These are phyloP conservation scores for Antennarius striatus DNA, from an alignment of 2,113 vertebrate species.

Conservation along the genomic window DNA sequence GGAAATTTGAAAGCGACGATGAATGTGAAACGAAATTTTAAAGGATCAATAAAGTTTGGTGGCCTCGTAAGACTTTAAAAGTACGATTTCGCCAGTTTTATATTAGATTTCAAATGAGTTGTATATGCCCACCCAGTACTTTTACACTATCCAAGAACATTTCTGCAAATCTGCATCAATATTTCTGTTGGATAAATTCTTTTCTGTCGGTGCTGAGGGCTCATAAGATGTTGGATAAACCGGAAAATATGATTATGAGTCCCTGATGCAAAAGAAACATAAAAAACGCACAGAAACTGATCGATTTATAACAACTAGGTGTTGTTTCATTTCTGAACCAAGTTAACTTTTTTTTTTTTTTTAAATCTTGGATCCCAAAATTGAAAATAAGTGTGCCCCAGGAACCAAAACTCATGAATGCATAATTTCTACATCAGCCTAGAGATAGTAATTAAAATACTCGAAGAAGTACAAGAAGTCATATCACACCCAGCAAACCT, in stretches of 20 bases:
- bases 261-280: not conserved
- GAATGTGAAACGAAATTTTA: too few relatives aligned
- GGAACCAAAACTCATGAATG: not conserved
- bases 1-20: too few relatives aligned
- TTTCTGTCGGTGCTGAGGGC: not conserved
- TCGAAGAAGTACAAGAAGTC: not conserved
- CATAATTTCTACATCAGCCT: not conserved
- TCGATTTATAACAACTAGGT: not conserved
- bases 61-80: conserved; percentile 10
- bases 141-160: not conserved
- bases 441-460: not conserved
- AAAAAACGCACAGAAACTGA: not conserved
- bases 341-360: not conserved
- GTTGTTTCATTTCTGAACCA: not conserved
- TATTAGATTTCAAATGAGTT: not conserved
- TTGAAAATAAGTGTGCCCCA: not conserved
- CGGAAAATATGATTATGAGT: not conserved
- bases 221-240: not conserved
- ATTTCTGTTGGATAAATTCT: not conserved
- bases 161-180: not conserved
- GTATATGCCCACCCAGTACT: not conserved
- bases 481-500: not conserved
- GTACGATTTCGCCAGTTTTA: not conserved
- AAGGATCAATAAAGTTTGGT: not conserved
- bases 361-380: not conserved